Evolutionary conservation across 64 coral and sea anemone genomes (phyloP), one percentile per base, ranked within the genome.

Genomic region (Montipora efflorescens): DNA sequence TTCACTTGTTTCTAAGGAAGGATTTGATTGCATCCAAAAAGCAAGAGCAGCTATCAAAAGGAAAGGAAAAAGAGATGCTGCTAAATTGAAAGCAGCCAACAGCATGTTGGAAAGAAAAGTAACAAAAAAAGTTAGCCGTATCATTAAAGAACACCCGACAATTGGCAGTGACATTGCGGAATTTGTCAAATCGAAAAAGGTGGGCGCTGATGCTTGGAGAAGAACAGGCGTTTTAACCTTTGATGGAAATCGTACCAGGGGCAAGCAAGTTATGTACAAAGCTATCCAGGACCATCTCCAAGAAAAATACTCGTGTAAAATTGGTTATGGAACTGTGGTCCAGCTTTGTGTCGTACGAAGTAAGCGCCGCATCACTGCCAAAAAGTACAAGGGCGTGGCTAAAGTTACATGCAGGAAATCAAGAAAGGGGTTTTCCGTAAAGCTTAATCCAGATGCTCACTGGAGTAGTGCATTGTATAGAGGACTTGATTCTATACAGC

Each of bases 101-200:
- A 25, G 53, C 52, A 0, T 55, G 44, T 66, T 90, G 20, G 84
- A 84, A 83, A 28, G 93, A 25, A 89, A 84, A 36, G 28, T 2
- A 36, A 36, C 28, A 36, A 36, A 36, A 36, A 36, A 36, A 36
- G 28, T 36, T 36, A 36, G 28, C 28, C 0, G 28, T 36, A 36
- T 36, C 28, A 36, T 36, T 36, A 36, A 36, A 36, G 28, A 36
- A 36, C 28, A 36, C 28, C 28, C 1, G 28, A 36, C 28, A 36
- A 36, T 36, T 36, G 28, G 28, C 28, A 36, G 28, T 36, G 58
- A 47, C 90, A 52, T 47, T 2, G 95, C 93, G 80, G 95, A 84
- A 4, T 96, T 85, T 93, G 95, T 93, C 0, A 28, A 74, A 59
- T 46, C 13, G 10, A 75, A 87, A 47, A 93, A 66, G 44, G 90